Base-by-base conservation (phyloP, 1,140 invertebrate species). In the Drosophila navojoa region DNA sequence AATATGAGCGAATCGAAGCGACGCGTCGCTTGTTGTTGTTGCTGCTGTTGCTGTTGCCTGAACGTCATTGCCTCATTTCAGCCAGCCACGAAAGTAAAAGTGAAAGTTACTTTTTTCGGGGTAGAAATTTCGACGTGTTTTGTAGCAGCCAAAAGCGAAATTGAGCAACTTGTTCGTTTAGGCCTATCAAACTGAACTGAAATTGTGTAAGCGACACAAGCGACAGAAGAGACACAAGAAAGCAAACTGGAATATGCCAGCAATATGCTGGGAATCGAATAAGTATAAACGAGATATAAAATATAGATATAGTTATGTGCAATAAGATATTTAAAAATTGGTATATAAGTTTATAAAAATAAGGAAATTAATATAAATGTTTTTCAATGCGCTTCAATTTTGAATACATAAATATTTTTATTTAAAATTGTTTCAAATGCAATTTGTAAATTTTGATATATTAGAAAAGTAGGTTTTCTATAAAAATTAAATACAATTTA, bases 1-100 rank as follows among this genome's bases (percentile, higher is more conserved):
- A 85, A 77, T 80, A 71, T 71, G 19, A 62, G 59, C 61, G 58
- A 67, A 50, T 53, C 42, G 53, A 57, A 67, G 38, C 70, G 32
- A 27, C 16, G 29, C 60, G 32, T 38, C 16, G 29, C 60, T 32
- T 67, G 47, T 42, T 53, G 32, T 55, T 38, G 15, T 32, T 62
- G 58, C 42, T 71, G 47, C 38, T 62, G 66, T 16, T 52, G 52
- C n/a, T 57, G 52, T 57, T 44, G 40, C 13, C 32, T 47, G 19
- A 47, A 58, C 42, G 60, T 60, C 44, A 52, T 75, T 75, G 70
- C 62, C 55, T 67, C 68, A 71, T 59, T 64, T 49, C 38, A 38
- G 63, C 60, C 38, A 38, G 63, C 60, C 29, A 77, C 73, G 79
- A 89, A 89, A 89, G 84, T 90, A 89, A 89, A 89, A 89, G 84